A percentile compares a stretch with the other conserved stretches of the same genome.
Evolutionary conservation across 2,797 vertebrate species (phyloP).

Genomic region (Prunella strophiata): DNA sequence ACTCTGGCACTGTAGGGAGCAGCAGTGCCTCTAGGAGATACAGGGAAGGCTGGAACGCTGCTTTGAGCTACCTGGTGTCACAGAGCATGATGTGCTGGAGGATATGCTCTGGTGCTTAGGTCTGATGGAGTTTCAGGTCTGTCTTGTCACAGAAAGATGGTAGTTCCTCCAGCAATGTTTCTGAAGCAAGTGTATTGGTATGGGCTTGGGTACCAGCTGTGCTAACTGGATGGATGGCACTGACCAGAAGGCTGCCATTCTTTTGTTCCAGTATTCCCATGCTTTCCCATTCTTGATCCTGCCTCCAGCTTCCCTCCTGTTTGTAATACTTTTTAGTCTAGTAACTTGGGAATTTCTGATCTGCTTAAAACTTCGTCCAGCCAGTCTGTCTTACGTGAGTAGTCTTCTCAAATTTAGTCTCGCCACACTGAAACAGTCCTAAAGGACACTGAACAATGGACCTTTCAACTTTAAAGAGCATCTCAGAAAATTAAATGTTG

Average conservation of each 20-base stretch:
- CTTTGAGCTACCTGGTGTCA: not conserved
- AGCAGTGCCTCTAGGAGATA: not conserved
- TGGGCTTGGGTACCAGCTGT: not conserved
- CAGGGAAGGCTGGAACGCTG: not conserved
- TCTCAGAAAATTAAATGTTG: slow-evolving; percentile 13
- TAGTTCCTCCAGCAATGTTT: not conserved
- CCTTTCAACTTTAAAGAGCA: slow-evolving; percentile 1
- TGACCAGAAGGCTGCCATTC: not conserved
- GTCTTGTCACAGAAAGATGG: not conserved
- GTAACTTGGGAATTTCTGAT: not conserved
- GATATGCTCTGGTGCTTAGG: not conserved
- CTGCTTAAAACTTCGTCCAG: not conserved
- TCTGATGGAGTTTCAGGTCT: not conserved
- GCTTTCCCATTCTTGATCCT: not conserved
- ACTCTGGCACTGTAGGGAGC: not conserved
- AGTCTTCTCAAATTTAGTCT: not conserved
- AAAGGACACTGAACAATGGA: not conserved
- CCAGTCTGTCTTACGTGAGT: not conserved
- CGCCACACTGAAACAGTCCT: not conserved
- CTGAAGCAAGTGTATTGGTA: not conserved
- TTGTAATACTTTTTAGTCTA: not conserved
- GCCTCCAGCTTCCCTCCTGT: not conserved
- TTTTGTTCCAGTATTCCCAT: not conserved
- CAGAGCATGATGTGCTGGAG: not conserved
- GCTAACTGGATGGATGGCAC: not conserved